A percentile compares a stretch with the other conserved stretches of the same genome.
Evolutionary conservation across 2,888 invertebrate species (phyloP).

Genomic region (Dendrolimus pini): DNA sequence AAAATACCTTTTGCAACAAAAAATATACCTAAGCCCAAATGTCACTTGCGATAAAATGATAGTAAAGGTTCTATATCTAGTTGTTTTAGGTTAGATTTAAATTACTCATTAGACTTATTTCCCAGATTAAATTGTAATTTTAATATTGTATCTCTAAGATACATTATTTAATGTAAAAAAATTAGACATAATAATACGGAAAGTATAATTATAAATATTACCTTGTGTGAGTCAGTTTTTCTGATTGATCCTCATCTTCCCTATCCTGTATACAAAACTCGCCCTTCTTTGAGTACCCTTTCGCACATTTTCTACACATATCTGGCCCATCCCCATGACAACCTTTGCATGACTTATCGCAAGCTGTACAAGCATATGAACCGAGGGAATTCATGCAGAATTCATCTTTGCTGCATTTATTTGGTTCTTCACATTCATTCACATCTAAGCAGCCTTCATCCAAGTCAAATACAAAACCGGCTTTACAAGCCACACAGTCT

Average conservation of each 20-base stretch:
- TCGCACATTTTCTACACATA: conserved; percentile 89
- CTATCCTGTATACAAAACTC: conserved; percentile 85
- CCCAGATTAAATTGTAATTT: too few species aligned
- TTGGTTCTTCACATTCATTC: conserved; percentile 85
- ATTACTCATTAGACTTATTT: too few species aligned
- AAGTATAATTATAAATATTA: conserved; percentile 23
- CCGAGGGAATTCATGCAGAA: conserved; percentile 95
- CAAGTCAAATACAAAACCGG: conserved; percentile 84
- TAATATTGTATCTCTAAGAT: too few species aligned
- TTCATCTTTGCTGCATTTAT: conserved; percentile 78
- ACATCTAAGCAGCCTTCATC: conserved; percentile 89
- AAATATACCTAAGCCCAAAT: too few species aligned
- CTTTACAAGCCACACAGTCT: conserved; percentile 76
- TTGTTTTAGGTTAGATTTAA: too few species aligned
- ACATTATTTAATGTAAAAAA: too few species aligned
- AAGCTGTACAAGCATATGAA: conserved; percentile 86
- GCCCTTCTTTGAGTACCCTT: conserved; percentile 82
- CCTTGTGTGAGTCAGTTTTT: conserved; percentile 52
- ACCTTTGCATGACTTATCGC: conserved; percentile 89
- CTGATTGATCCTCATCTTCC: conserved; percentile 46
- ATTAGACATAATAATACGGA: background rate
- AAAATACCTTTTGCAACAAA: too few species aligned
- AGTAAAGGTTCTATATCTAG: too few species aligned
- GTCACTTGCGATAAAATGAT: too few species aligned
- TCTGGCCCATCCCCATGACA: conserved; percentile 95